Conservation (phyloP, 2,888 invertebrate genomes). For the Ophion slaviceki region DNA sequence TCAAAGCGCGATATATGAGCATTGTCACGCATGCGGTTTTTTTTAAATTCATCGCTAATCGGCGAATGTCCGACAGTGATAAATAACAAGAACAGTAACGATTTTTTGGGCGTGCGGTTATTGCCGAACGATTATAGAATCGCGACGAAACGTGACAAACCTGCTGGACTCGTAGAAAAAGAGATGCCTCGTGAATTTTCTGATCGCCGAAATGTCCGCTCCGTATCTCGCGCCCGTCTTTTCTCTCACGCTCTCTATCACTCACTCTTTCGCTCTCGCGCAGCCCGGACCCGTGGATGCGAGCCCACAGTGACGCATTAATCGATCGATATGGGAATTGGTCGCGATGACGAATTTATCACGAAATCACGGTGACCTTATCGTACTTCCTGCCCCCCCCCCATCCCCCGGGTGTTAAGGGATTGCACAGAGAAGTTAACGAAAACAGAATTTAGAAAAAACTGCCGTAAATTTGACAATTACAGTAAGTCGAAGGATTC, state of each 20-base stretch:
- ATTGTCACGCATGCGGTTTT: constrained; percentile 32
- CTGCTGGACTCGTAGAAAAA: constrained; percentile 34
- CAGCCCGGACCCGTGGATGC: constrained; percentile 12
- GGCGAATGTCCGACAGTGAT: background rate
- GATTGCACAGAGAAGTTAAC: background rate
- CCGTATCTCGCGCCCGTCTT: background rate
- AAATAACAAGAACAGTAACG: constrained; percentile 18
- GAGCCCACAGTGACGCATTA: constrained; percentile 5
- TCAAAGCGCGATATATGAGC: constrained; percentile 23
- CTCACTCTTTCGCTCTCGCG: background rate
- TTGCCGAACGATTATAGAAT: constrained; percentile 26
- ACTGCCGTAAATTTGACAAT: no score
- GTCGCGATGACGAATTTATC: constrained; percentile 20
- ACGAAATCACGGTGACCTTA: constrained; percentile 20
- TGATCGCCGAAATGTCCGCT: constrained; percentile 27
- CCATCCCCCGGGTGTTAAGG: background rate
- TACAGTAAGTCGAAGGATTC: no score
- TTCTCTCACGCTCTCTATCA: background rate
- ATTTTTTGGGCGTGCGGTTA: constrained; percentile 47
- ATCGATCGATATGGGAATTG: background rate
- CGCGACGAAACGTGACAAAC: constrained; percentile 54
- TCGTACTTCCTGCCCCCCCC: background rate
- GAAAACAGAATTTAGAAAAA: background rate
- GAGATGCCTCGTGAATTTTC: constrained; percentile 28
- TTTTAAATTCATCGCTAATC: constrained; percentile 3